Evolutionary conservation across 2,888 invertebrate species (phyloP), one percentile per base, ranked within the genome.

Genomic region (Apotomis capreana): DNA sequence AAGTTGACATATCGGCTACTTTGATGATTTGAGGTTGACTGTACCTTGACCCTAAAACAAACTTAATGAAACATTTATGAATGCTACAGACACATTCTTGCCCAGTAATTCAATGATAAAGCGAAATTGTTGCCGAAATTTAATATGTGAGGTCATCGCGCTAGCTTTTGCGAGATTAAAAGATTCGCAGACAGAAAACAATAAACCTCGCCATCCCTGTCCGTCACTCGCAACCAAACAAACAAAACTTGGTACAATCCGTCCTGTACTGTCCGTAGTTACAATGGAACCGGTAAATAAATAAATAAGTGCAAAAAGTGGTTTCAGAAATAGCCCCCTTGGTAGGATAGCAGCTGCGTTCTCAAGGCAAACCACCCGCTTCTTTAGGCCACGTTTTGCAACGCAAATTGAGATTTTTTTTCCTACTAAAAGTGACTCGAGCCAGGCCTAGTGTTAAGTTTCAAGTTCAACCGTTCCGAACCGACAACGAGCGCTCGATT

Each of bases 291-390:
- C 84, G 84, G 88, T 87, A 87, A 83, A 87, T 88, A 88, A 85
- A 86, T 85, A 86, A 87, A 83, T 83, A 80, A 82, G 76, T 71
- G 82, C 82, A 89, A 89, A 89, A 89, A 88, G 86, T 82, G 77
- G 86, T 84, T 86, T 87, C 86, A 87, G 85, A 88, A 89, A 88
- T 88, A 87, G 82, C 86, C 88, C 88, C 88, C 84, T 82, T 9
- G 15, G 57, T 81, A 83, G 80, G 80, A 78, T 78, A 80, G 84
- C 86, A 89, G 90, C 91, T 91, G 92, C 84, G 80, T 83, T 80
- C 86, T 89, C 92, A 92, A 91, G 92, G 92, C 86, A 80, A 92
- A 88, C 92, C 81, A 79, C 88, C 85, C 80, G 87, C 86, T 85
- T 87, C 87, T 81, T 81, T 80, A 79, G 78, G 80, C 78, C 80